Conservation (phyloP, 2,113 vertebrate genomes). For the Oncorhynchus keta region DNA sequence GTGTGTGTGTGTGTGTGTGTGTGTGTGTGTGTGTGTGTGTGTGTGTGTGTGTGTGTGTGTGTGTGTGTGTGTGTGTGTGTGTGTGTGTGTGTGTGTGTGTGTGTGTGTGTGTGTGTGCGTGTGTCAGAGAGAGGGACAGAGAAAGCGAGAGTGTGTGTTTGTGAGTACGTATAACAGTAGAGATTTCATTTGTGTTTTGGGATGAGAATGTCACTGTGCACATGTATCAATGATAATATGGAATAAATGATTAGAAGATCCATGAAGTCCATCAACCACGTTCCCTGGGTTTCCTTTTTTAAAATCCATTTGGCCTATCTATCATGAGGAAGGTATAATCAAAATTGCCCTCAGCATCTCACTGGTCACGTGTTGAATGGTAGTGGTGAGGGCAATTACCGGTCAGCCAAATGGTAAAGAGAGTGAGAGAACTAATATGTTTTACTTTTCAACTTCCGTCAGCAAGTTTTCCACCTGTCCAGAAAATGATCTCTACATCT, state of each 20-base stretch:
- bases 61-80: no score
- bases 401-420: conserved; percentile 60
- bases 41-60: not conserved
- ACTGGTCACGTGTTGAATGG: not conserved
- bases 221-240: not conserved
- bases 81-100: no score
- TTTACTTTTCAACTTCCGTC: conserved; percentile 59
- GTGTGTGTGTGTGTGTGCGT: not conserved
- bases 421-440: conserved; percentile 55
- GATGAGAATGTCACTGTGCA: not conserved
- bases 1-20: no score
- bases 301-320: not conserved
- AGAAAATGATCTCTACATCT: conserved; percentile 9
- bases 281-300: not conserved
- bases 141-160: not conserved
- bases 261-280: not conserved
- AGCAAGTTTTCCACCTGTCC: conserved; percentile 54
- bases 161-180: not conserved
- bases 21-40: no score
- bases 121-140: no score
- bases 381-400: no score
- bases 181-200: not conserved
- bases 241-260: not conserved
- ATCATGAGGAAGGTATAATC: not conserved
- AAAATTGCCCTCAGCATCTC: not conserved